These are phyloP conservation scores for Drosophila parvula DNA, from an alignment of 1,140 invertebrate genomes.

Conservation along the genomic window DNA sequence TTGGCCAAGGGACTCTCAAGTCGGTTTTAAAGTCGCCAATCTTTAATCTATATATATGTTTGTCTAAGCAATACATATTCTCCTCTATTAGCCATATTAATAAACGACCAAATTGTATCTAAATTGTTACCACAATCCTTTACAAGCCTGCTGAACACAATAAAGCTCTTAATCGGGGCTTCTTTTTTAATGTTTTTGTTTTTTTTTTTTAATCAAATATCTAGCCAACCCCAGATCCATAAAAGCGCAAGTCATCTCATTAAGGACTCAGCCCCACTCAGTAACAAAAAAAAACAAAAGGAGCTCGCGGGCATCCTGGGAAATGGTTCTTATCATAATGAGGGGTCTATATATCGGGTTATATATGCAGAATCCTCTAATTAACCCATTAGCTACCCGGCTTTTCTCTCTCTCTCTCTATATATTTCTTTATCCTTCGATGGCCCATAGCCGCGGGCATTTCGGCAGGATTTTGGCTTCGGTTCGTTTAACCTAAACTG, in stretches of 20 bases:
- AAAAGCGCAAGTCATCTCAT: constrained; percentile 33
- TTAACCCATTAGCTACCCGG: constrained; percentile 38
- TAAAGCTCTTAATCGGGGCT: constrained; percentile 9
- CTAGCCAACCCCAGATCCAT: constrained; percentile 4
- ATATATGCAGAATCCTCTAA: constrained; percentile 41
- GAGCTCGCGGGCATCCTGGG: constrained; percentile 13
- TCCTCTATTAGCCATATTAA: no score
- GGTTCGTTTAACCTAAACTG: constrained; percentile 35
- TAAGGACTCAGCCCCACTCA: constrained; percentile 25
- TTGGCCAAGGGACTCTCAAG: not conserved
- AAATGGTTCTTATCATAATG: constrained; percentile 35
- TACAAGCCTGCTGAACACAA: constrained; percentile 1
- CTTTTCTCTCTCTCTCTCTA: not conserved
- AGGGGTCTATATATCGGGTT: constrained; percentile 32
- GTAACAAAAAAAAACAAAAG: not conserved
- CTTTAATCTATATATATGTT: not conserved
- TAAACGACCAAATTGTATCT: not conserved
- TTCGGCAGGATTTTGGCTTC: constrained; percentile 6
- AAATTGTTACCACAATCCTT: no score
- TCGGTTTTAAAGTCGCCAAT: no score
- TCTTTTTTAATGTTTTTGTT: not conserved
- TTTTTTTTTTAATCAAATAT: not conserved
- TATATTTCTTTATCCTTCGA: not conserved
- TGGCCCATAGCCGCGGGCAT: constrained; percentile 37
- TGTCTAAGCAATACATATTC: not conserved